These are phyloP conservation scores for Leptosomus discolor DNA, from an alignment of 2,113 vertebrate species.

Conservation along the genomic window DNA sequence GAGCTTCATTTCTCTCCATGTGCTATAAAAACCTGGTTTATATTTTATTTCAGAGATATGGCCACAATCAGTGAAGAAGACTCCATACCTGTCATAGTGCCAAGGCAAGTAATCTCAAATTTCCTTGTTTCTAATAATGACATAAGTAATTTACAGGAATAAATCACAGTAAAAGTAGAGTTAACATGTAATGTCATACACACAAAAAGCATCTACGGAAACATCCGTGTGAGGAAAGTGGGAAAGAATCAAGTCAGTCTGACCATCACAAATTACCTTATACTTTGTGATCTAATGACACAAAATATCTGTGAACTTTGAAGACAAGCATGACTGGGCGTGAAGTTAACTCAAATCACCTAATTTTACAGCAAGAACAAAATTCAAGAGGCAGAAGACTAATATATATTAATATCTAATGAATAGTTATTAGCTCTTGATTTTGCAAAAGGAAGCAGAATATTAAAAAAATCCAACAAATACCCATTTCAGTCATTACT, in stretches of 20 bases:
- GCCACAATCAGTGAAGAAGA: not conserved
- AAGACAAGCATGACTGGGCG: not conserved
- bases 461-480: not conserved
- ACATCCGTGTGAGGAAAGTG: not conserved
- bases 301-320: not conserved
- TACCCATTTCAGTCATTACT: not conserved
- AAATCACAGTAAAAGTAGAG: not conserved
- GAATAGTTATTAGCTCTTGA: not conserved
- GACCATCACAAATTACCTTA: not conserved
- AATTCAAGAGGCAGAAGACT: not conserved
- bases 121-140: not conserved
- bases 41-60: not conserved
- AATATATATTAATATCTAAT: not conserved
- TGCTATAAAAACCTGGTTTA: not conserved
- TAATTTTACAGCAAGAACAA: not conserved
- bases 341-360: not conserved
- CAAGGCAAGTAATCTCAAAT: not conserved
- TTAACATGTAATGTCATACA: fast-evolving
- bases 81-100: not conserved
- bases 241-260: not conserved
- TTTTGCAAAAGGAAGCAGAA: not conserved
- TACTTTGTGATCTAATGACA: not conserved
- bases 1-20: not conserved
- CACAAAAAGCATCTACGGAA: not conserved
- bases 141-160: not conserved